phyloP scores from a whole-genome alignment of 1,140 invertebrate species.

The Caenorhabditis elegans region DNA sequence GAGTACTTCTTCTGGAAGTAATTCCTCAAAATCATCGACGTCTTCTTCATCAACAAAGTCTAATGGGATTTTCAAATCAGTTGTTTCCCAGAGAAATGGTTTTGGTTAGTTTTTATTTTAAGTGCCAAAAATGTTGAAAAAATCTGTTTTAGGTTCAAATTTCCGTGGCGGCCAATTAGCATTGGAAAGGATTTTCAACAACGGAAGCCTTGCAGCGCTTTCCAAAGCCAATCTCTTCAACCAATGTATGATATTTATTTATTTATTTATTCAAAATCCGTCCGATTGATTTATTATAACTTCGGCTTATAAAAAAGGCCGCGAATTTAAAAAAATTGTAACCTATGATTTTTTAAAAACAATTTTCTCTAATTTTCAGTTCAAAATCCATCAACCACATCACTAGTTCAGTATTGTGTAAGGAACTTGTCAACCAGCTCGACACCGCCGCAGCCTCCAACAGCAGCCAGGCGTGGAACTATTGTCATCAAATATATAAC shows the following conservation, averaged over 20 bases:
- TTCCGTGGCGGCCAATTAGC: background rate
- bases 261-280: background rate
- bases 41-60: background rate
- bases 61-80: background rate
- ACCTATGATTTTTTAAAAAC: too few species aligned
- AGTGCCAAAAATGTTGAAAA: background rate
- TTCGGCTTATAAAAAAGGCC: too few species aligned
- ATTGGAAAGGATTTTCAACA: background rate
- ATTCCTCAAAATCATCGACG: background rate
- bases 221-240: constrained; percentile 5
- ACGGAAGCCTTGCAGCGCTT: background rate
- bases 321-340: too few species aligned
- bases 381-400: background rate
- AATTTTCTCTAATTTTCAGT: background rate
- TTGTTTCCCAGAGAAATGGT: background rate
- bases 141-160: background rate
- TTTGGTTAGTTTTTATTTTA: background rate
- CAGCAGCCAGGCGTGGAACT: constrained; percentile 7
- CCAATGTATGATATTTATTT: background rate
- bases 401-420: background rate
- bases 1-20: constrained; percentile 50
- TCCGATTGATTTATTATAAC: too few species aligned
- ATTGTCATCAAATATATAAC: background rate
- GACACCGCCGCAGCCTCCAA: background rate
- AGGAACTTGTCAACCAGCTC: background rate